phyloP scores from a whole-genome alignment of 2,113 vertebrate species.

The Myodes glareolus region DNA sequence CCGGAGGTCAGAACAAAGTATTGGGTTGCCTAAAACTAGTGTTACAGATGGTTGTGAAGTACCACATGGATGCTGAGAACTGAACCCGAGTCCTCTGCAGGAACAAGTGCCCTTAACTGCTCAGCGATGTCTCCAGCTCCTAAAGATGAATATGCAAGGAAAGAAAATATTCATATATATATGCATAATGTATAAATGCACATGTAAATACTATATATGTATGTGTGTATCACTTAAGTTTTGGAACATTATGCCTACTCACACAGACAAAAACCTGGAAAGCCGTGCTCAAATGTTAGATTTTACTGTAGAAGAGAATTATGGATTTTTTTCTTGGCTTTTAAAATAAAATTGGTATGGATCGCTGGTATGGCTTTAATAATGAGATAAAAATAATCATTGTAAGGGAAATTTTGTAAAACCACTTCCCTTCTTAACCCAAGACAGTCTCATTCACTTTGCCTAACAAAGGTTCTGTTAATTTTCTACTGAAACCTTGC shows the following conservation, averaged over 20 bases:
- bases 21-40: background rate
- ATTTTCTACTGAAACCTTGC: conserved; percentile 48
- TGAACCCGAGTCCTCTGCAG: background rate
- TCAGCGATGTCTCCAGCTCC: too few species aligned
- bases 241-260: background rate
- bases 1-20: background rate
- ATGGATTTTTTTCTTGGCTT: background rate
- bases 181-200: background rate
- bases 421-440: conserved; percentile 64
- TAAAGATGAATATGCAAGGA: background rate
- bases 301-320: conserved; percentile 18
- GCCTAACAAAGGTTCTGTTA: conserved; percentile 65
- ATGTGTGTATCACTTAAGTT: background rate
- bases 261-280: background rate
- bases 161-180: background rate
- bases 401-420: conserved; percentile 54
- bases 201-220: background rate
- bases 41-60: background rate
- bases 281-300: background rate
- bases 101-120: background rate
- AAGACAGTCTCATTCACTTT: conserved; percentile 65
- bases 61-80: background rate
- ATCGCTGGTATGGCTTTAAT: conserved; percentile 65
- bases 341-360: conserved; percentile 42
- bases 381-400: conserved; percentile 68